Conservation (phyloP, 2,888 invertebrate genomes). For the Phasia obesa region DNA sequence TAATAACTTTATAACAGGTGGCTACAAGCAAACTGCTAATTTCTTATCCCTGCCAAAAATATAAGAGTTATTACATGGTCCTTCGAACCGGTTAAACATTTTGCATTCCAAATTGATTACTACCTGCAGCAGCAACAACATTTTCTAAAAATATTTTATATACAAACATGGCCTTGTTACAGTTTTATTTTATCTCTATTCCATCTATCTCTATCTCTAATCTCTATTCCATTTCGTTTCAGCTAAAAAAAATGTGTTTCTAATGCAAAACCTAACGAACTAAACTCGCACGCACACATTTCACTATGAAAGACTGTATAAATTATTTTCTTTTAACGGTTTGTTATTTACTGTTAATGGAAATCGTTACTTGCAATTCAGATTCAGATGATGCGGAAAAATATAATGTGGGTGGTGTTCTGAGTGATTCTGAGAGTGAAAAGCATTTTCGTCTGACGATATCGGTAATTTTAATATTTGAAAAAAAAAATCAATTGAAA, state of each 20-base stretch:
- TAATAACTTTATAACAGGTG: too few species aligned
- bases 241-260: constrained; percentile 24
- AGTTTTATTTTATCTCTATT: too few species aligned
- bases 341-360: constrained; percentile 13
- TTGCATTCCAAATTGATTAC: too few species aligned
- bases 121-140: too few species aligned
- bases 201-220: background rate
- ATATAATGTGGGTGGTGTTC: constrained; percentile 96
- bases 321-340: constrained; percentile 26
- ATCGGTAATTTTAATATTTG: constrained; percentile 85
- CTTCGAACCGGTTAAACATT: too few species aligned
- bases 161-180: too few species aligned
- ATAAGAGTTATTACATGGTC: too few species aligned
- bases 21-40: too few species aligned
- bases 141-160: too few species aligned
- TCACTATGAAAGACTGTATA: constrained; percentile 25
- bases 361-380: constrained; percentile 23
- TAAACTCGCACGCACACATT: background rate
- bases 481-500: too few species aligned
- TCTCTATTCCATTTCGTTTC: background rate
- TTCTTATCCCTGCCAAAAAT: too few species aligned
- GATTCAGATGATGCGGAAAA: constrained; percentile 85
- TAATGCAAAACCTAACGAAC: background rate
- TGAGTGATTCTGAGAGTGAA: constrained; percentile 92
- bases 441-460: constrained; percentile 92